Conservation (phyloP, 1,140 invertebrate genomes). For the Drosophila murphyi region DNA sequence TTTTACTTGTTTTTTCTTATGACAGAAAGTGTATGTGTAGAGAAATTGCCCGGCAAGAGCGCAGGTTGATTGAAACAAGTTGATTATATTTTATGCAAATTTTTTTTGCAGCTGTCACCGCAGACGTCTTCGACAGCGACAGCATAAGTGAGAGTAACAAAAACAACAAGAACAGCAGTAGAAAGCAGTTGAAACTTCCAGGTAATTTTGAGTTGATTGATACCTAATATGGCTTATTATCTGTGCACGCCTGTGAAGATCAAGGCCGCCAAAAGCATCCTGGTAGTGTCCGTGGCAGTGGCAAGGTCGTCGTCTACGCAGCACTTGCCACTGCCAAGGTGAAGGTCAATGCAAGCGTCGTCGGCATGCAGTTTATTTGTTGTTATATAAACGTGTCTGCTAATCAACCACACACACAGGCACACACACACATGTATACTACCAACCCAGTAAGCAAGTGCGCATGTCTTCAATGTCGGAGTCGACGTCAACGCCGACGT, state of each 20-base stretch:
- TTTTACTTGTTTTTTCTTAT: conserved; percentile 42
- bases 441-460: conserved; percentile 64
- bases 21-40: conserved; percentile 43
- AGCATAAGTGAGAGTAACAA: conserved; percentile 10
- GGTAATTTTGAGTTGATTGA: conserved; percentile 48
- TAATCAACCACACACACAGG: conserved; percentile 10
- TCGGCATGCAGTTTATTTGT: conserved; percentile 63
- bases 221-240: neutral
- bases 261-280: conserved; percentile 44
- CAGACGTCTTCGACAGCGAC: neutral
- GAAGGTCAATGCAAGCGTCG: conserved; percentile 72
- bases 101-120: conserved; percentile 44
- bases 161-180: conserved; percentile 12
- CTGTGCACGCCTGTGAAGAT: conserved; percentile 61
- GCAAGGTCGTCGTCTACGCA: conserved; percentile 37
- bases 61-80: conserved; percentile 51
- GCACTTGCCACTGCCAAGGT: conserved; percentile 66
- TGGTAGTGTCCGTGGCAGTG: conserved; percentile 21
- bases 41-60: conserved; percentile 64
- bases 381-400: conserved; percentile 72
- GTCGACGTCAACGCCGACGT: conserved; percentile 15
- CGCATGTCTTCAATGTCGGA: conserved; percentile 54
- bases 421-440: conserved; percentile 2
- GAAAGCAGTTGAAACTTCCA: conserved; percentile 23
- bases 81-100: conserved; percentile 77